Evolutionary conservation across 2,113 vertebrate genomes (phyloP).

Genomic region (Budorcas taxicolor): DNA sequence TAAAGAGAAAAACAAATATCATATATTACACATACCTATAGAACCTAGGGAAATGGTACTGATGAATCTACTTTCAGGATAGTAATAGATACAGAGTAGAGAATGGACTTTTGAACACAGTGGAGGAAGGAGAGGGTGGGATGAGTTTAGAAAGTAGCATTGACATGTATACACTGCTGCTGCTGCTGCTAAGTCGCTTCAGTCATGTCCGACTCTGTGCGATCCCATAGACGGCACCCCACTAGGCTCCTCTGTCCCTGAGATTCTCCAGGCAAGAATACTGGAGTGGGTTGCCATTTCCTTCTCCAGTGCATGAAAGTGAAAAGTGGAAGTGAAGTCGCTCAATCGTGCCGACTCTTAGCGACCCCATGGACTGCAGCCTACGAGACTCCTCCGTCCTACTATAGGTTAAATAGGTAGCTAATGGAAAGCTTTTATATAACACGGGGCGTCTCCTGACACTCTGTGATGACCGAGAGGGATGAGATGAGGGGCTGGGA

Average conservation of each 20-base stretch:
- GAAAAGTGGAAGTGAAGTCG: too few species aligned
- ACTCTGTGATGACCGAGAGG: not conserved
- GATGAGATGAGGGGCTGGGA: not conserved
- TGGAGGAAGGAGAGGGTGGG: not conserved
- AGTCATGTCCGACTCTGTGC: too few species aligned
- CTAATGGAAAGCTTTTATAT: not conserved
- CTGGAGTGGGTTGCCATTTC: too few species aligned
- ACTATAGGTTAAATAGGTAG: not conserved
- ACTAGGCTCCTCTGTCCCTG: too few species aligned
- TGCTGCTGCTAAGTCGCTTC: too few species aligned
- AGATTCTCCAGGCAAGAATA: too few species aligned
- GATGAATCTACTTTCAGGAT: not conserved
- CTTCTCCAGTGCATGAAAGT: too few species aligned
- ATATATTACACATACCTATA: not conserved
- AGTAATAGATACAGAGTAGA: not conserved
- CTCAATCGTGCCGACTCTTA: too few species aligned
- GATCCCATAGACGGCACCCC: too few species aligned
- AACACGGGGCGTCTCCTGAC: not conserved
- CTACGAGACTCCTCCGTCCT: too few species aligned
- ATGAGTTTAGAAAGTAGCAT: not conserved
- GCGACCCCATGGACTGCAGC: too few species aligned
- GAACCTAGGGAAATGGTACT: not conserved
- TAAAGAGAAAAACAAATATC: not conserved
- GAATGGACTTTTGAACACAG: not conserved
- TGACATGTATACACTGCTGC: not conserved